Evolutionary conservation across 1,140 invertebrate species (phyloP).

Genomic region (Drosophila mauritiana): DNA sequence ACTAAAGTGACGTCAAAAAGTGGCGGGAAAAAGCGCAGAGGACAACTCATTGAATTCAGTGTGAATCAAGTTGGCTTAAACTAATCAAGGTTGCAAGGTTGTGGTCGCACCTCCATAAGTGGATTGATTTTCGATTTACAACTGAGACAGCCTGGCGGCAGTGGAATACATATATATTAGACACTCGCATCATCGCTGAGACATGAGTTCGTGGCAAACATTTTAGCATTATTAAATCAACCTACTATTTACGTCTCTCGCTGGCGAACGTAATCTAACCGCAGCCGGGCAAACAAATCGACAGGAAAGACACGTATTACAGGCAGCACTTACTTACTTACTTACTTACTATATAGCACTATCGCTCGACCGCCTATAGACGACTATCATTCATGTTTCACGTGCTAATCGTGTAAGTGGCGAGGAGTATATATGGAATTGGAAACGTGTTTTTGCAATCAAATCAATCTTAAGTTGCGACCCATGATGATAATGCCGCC

Average conservation of each 20-base stretch:
- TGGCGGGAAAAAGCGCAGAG: slow-evolving; percentile 3
- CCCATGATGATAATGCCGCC: slow-evolving; percentile 19
- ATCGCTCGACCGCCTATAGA: slow-evolving; percentile 32
- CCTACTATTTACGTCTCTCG: slow-evolving; percentile 28
- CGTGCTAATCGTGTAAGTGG: slow-evolving; percentile 61
- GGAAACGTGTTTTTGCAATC: slow-evolving; percentile 67
- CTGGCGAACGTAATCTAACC: slow-evolving; percentile 44
- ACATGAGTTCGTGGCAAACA: slow-evolving; percentile 31
- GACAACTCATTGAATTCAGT: not conserved
- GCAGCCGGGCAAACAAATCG: slow-evolving; percentile 50
- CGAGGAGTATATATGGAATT: slow-evolving; percentile 44
- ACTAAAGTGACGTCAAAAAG: slow-evolving; percentile 30
- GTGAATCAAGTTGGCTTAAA: not conserved
- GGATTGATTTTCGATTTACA: slow-evolving; percentile 33
- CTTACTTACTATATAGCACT: not conserved
- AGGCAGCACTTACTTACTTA: not conserved
- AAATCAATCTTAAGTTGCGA: slow-evolving; percentile 50
- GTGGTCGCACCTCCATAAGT: slow-evolving; percentile 31
- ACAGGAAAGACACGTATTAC: slow-evolving; percentile 55
- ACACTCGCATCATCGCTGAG: slow-evolving; percentile 14
- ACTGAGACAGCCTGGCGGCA: slow-evolving; percentile 33
- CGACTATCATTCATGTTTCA: slow-evolving; percentile 61
- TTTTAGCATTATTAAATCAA: slow-evolving; percentile 57
- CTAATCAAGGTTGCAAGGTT: slow-evolving; percentile 22
- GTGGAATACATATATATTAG: not conserved